A percentile compares a stretch with the other conserved stretches of the same genome.
phyloP scores from a whole-genome alignment of 2,113 vertebrate species.

The Leptocoma aspasia region DNA sequence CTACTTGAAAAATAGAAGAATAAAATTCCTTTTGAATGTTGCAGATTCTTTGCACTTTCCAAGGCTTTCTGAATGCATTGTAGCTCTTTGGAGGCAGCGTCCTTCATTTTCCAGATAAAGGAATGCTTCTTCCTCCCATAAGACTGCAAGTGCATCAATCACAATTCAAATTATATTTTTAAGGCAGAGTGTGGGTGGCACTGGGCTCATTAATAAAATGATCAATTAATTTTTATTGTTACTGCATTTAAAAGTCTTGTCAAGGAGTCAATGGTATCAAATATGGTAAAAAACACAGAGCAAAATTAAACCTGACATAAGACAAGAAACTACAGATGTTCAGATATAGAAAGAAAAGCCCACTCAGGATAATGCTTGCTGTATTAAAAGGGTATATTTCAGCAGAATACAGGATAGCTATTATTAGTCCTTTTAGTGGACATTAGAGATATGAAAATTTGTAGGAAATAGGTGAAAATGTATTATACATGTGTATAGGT shows the following conservation, averaged over 20 bases:
- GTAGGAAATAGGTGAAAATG: background rate
- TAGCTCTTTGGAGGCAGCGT: background rate
- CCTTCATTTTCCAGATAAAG: background rate
- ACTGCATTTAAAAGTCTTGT: background rate
- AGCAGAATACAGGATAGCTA: background rate
- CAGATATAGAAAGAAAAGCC: background rate
- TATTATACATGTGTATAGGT: background rate
- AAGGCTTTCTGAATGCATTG: background rate
- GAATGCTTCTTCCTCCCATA: background rate
- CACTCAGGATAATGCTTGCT: background rate
- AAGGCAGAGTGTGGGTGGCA: background rate
- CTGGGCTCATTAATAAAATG: background rate
- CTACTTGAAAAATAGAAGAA: background rate
- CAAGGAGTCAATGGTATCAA: background rate
- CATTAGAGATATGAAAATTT: background rate
- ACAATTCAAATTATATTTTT: background rate
- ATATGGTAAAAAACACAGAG: background rate
- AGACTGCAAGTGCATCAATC: background rate
- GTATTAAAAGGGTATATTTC: background rate
- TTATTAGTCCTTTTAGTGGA: background rate
- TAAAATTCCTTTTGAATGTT: background rate
- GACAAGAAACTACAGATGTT: background rate
- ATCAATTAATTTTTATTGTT: background rate
- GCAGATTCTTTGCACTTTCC: background rate
- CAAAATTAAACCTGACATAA: background rate